A percentile compares a stretch with the other conserved stretches of the same genome.
phyloP scores from a whole-genome alignment of 1,140 invertebrate species.

The Pinna nobilis region DNA sequence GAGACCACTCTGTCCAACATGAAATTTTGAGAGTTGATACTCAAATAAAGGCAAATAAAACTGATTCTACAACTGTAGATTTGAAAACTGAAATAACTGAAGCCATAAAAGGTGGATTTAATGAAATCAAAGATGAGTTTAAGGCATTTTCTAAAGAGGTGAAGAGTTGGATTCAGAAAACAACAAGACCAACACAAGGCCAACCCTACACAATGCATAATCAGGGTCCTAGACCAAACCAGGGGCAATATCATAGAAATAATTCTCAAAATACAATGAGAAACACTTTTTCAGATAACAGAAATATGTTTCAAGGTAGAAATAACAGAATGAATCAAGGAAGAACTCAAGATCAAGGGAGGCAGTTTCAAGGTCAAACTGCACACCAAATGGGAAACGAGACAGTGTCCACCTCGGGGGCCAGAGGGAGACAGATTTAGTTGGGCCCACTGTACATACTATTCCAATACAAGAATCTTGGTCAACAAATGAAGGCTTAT shows the following conservation, averaged over 20 bases:
- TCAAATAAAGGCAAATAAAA: too few species aligned
- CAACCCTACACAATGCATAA: background rate
- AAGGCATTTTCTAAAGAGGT: too few species aligned
- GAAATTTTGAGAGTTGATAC: too few species aligned
- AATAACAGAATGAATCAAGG: background rate
- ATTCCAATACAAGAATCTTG: background rate
- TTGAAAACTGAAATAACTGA: background rate
- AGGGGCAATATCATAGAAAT: background rate
- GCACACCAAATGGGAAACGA: constrained; percentile 2
- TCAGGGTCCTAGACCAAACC: background rate
- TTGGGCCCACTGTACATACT: background rate
- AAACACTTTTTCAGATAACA: background rate
- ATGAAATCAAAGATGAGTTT: background rate
- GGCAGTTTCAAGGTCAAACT: background rate
- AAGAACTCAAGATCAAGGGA: background rate
- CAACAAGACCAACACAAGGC: too few species aligned
- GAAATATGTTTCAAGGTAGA: background rate
- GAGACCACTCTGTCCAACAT: background rate
- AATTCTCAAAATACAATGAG: background rate
- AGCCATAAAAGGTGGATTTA: background rate
- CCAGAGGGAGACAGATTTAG: background rate
- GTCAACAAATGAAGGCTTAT: constrained; percentile 11
- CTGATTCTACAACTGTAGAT: too few species aligned
- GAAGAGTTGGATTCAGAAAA: too few species aligned
- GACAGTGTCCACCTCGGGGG: constrained; percentile 8